Conservation (phyloP, 2,113 vertebrate species). For the Felis catus region DNA sequence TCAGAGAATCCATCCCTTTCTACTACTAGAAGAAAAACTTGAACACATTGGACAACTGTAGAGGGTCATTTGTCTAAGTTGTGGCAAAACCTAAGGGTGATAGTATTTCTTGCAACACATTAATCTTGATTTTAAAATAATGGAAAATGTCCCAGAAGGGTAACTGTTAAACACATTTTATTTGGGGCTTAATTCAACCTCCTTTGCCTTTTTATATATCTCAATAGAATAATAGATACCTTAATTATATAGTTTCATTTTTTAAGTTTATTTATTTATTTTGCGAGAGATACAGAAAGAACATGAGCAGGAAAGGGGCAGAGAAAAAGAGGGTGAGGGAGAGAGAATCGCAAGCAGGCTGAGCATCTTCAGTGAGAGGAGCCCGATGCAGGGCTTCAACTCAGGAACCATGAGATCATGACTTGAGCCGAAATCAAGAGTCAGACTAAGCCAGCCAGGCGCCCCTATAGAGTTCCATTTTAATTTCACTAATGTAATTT, state of each 20-base stretch:
- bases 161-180: not conserved
- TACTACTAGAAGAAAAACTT: not conserved
- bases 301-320: too few relatives aligned
- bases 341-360: too few relatives aligned
- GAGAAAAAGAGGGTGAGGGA: too few relatives aligned
- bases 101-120: not conserved
- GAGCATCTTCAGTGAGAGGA: too few relatives aligned
- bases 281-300: too few relatives aligned
- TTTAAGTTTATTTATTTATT: too few relatives aligned
- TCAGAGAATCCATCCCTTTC: conserved; percentile 48
- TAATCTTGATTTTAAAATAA: conserved; percentile 58
- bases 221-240: not conserved
- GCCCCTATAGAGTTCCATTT: not conserved
- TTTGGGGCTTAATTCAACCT: not conserved
- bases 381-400: too few relatives aligned
- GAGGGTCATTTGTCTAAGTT: conserved; percentile 47
- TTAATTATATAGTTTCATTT: not conserved
- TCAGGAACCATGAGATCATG: too few relatives aligned
- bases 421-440: too few relatives aligned
- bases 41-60: not conserved
- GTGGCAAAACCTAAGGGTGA: not conserved
- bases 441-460: too few relatives aligned
- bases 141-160: conserved; percentile 34
- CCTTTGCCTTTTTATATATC: not conserved
- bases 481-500: not conserved